Base-by-base conservation (phyloP, 2,113 vertebrate species). In the Menidia beryllina region DNA sequence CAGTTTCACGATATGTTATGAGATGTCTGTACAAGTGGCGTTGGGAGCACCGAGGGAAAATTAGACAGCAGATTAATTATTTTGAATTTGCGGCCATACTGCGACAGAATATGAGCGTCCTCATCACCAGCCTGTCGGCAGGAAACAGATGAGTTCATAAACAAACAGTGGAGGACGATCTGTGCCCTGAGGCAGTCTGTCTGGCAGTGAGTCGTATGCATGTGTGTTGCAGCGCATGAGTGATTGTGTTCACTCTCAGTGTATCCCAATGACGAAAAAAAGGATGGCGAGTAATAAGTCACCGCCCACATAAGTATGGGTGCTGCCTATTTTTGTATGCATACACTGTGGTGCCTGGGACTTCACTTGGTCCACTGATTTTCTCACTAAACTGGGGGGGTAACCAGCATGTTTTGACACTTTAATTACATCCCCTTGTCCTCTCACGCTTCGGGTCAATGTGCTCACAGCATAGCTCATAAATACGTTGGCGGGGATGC, bases 141-240 rank as follows among this genome's bases (percentile, higher is more conserved):
- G 77, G 54, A 75, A 86, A 88, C 83, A 60, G 86, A 91, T 86
- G 88, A 90, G 70, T 85, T 91, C 85, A 88, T 86, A 85, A 87
- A 85, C 75, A 88, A 45, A 79, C 72, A 72, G 59, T 51, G 71
- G 79, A 82, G 75, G 69, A 81, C 20, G 9, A 59, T 72, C 69
- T 64, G 39, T 76, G 48, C 83, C 85, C 81, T 43, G 57, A 82
- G 79, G 83, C 87, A 39, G 83, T 36, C 38, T 27, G 39, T 34
- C 47, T 72, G 20, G 65, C 58, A 43, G 43, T 43, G 54, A 69
- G 52, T 21, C 66, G 57, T 38, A 26, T 60, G 20, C 55, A 66
- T 51, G 0, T 51, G 39, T 54, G 58, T n/a, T 7, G 10, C 27
- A 24, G 27, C 59, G 72, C n/a, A 43, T 39, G 27, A 49, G 24